Evolutionary conservation across 2,113 vertebrate genomes (phyloP).

Genomic region (Pseudorasbora parva): DNA sequence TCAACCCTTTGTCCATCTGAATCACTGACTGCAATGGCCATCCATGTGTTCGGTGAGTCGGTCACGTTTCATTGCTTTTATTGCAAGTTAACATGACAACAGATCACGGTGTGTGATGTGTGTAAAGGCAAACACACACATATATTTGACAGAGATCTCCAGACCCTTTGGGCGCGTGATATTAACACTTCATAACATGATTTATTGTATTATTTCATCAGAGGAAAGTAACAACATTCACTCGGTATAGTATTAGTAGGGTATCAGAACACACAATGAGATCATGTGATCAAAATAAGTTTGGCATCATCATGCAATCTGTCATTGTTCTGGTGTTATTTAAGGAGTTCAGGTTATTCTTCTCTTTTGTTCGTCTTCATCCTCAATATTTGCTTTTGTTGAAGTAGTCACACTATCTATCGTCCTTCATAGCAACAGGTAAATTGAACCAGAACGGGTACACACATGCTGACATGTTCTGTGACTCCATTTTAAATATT

Average conservation of each 20-base stretch:
- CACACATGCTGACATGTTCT: background rate
- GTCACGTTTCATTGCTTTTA: background rate
- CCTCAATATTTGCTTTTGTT: slow-evolving; percentile 16
- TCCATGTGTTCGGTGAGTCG: slow-evolving; percentile 83
- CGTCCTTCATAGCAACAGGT: background rate
- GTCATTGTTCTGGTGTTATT: background rate
- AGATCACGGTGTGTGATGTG: background rate
- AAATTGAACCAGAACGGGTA: background rate
- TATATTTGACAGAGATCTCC: background rate
- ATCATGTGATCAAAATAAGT: background rate
- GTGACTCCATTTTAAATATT: background rate
- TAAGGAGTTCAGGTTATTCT: background rate
- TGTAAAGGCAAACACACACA: background rate
- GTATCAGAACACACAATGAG: background rate
- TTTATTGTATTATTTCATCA: background rate
- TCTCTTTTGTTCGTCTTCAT: background rate
- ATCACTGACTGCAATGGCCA: slow-evolving; percentile 69
- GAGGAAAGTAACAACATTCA: background rate
- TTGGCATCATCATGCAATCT: background rate
- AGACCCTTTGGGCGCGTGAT: background rate
- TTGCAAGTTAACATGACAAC: background rate
- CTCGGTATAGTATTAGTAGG: background rate
- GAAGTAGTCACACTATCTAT: background rate
- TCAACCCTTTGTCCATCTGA: slow-evolving; percentile 54
- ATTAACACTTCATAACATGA: background rate